Evolutionary conservation across 2,797 vertebrate species (phyloP).

Genomic region (Vespertilio murinus): DNA sequence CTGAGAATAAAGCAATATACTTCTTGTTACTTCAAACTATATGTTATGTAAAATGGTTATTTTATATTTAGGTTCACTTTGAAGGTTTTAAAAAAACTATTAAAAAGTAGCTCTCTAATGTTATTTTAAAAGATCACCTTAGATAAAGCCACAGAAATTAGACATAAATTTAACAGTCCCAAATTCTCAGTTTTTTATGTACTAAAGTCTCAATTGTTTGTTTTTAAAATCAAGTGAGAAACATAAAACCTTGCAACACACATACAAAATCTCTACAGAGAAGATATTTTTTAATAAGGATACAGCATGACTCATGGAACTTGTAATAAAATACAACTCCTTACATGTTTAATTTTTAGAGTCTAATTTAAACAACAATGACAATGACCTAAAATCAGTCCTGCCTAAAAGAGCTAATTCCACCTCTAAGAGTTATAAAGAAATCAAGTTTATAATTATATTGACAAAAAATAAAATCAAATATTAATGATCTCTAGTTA

Average conservation of each 20-base stretch:
- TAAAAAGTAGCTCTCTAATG: background rate
- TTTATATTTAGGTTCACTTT: slow-evolving; percentile 31
- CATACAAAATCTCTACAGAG: slow-evolving; percentile 4
- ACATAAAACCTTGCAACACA: slow-evolving; percentile 44
- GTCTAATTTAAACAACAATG: slow-evolving; percentile 36
- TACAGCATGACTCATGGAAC: slow-evolving; percentile 6
- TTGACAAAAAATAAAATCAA: slow-evolving; percentile 55
- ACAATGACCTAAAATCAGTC: slow-evolving; percentile 45
- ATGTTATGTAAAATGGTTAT: slow-evolving; percentile 28
- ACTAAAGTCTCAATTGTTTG: slow-evolving; percentile 41
- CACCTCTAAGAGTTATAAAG: slow-evolving; percentile 32
- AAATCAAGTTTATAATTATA: slow-evolving; percentile 50
- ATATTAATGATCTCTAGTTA: slow-evolving; percentile 7
- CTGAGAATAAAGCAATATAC: slow-evolving; percentile 48
- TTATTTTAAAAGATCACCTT: slow-evolving; percentile 48
- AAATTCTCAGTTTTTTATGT: slow-evolving; percentile 37
- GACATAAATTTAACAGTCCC: background rate
- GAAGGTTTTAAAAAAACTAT: slow-evolving; percentile 50
- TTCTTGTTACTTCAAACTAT: slow-evolving; percentile 39
- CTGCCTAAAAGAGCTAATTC: slow-evolving; percentile 24
- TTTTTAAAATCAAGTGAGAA: slow-evolving; percentile 47
- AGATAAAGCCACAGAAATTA: slow-evolving; percentile 46
- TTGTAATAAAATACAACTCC: slow-evolving; percentile 52
- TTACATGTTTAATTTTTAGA: slow-evolving; percentile 22
- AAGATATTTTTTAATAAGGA: slow-evolving; percentile 16